A percentile compares a stretch with the other conserved stretches of the same genome.
These are phyloP conservation scores for Papilio protenor DNA, from an alignment of 2,888 invertebrate genomes.

Conservation along the genomic window DNA sequence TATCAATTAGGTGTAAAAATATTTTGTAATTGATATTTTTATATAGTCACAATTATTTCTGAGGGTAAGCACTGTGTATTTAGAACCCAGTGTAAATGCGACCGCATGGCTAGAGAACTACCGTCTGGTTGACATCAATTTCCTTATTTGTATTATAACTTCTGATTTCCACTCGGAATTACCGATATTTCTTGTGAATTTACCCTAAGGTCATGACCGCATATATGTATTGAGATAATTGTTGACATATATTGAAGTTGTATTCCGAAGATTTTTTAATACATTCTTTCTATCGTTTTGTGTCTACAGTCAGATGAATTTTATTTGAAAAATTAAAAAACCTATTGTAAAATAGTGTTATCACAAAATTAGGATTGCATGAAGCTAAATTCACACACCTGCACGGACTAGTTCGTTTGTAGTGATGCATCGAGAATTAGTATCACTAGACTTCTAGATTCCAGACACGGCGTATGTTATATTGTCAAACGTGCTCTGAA, in stretches of 20 bases:
- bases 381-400: conserved; percentile 18
- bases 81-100: neutral
- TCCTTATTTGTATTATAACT: neutral
- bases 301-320: neutral
- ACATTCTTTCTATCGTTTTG: too few species aligned
- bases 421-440: conserved; percentile 21
- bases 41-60: neutral
- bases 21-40: neutral
- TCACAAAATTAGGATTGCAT: neutral
- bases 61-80: too few species aligned
- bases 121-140: neutral
- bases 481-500: conserved; percentile 13
- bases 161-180: neutral
- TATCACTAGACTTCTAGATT: conserved; percentile 26
- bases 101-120: neutral
- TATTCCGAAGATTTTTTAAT: neutral
- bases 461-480: conserved; percentile 22
- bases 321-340: neutral
- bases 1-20: neutral
- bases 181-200: conserved; percentile 2
- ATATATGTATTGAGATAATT: neutral
- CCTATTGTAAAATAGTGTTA: neutral
- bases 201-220: conserved; percentile 3
- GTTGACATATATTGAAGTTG: neutral
- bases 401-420: conserved; percentile 12